These are phyloP conservation scores for Cydia amplana DNA, from an alignment of 1,140 invertebrate species.

Conservation along the genomic window DNA sequence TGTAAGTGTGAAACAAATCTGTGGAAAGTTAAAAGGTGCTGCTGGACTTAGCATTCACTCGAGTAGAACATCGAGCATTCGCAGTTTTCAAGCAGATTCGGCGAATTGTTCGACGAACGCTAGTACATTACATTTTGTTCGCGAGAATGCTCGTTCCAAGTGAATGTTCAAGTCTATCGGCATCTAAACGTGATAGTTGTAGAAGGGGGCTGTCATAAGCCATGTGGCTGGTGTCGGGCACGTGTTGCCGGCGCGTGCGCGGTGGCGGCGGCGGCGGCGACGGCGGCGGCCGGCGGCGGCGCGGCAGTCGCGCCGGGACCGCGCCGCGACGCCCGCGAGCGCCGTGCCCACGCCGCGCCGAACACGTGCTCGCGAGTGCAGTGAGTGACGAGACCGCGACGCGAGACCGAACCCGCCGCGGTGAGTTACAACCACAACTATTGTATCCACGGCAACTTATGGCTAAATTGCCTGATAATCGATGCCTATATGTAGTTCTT, in stretches of 20 bases:
- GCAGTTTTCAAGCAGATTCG: no score
- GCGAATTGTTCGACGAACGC: no score
- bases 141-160: no score
- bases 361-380: neutral
- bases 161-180: no score
- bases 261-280: neutral
- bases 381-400: neutral
- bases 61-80: no score
- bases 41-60: no score
- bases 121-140: no score
- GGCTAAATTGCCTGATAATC: neutral
- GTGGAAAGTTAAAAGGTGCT: no score
- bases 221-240: neutral
- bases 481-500: no score
- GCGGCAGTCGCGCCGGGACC: neutral
- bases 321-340: constrained; percentile 7
- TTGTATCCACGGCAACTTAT: neutral
- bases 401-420: neutral
- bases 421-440: neutral
- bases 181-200: no score
- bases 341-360: neutral
- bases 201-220: neutral
- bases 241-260: constrained; percentile 3
- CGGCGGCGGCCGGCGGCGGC: neutral
- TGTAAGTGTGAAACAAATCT: no score